Base-by-base conservation (phyloP, 2,888 invertebrate genomes). In the Candidula unifasciata region DNA sequence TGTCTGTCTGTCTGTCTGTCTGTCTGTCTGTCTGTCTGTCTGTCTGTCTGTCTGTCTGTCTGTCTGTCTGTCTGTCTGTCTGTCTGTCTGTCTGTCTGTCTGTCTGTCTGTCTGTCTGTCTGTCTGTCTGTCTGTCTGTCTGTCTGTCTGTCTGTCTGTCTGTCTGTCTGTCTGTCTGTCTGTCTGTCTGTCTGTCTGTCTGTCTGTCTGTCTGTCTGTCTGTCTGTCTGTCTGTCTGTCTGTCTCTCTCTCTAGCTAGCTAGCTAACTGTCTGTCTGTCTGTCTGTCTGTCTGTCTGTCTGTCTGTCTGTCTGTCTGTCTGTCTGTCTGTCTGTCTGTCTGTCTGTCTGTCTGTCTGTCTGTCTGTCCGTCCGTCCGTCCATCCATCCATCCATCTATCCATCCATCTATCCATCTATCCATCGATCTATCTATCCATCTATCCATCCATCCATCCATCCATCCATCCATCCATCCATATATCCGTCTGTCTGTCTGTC, bases 161-260 rank as follows among this genome's bases (percentile, higher is more conserved):
- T 5, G 66, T 66, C 66, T 5, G 66, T 66, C 66, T 5, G 66
- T 54, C 54, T 13, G 54, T 54, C 54, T 54, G 13, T 78, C 78
- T 54, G 27, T 78, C 57, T 78, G 8, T 60, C 57, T 78, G 37
- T 69, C 68, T 66, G 44, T 80, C 33, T 68, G 24, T 10, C 30
- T 44, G 13, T 37, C 27, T 68, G 24, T 16, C 27, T 54, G 21
- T 68, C 44, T 74, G 13, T 71, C 6, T 54, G 10, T 8, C 21
- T 52, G 27, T 52, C 64, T 30, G 35, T 71, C 57, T 52, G 44
- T 52, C 44, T 71, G 64, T 57, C 69, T 54, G 24, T 10, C 27
- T 27, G 5, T 33, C 57, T 33, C n/a, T 27, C 77, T 21, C 6
- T 37, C 35, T 27, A 30, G 8, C 37, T 68, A n/a, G 68, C 68